A percentile compares a stretch with the other conserved stretches of the same genome.
Conservation (phyloP, 2,888 invertebrate species). For the Synanthedon myopaeformis region DNA sequence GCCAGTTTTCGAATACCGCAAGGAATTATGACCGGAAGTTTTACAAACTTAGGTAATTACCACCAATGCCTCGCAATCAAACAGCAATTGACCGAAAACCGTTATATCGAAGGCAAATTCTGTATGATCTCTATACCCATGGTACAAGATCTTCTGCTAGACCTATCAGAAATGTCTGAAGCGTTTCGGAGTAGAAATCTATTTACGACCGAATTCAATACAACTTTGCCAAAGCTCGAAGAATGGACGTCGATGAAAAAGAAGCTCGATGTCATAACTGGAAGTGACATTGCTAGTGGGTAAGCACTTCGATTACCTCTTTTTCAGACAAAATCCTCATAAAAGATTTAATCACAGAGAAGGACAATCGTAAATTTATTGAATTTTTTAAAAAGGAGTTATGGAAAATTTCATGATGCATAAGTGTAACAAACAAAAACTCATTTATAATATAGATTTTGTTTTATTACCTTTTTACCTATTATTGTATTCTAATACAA, state of each 20-base stretch:
- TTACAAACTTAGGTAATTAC: conserved; percentile 6
- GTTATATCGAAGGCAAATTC: conserved; percentile 6
- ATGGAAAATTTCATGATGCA: no score
- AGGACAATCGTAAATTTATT: no score
- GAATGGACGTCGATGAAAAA: background rate
- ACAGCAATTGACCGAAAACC: conserved; percentile 3
- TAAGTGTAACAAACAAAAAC: no score
- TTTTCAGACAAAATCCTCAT: no score
- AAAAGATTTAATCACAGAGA: no score
- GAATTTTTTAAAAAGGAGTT: no score
- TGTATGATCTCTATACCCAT: conserved; percentile 4
- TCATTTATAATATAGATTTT: no score
- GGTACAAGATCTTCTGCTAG: background rate
- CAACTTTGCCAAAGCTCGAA: background rate
- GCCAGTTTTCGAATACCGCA: conserved; percentile 8
- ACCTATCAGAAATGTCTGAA: background rate
- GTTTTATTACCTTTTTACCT: no score
- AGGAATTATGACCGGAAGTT: conserved; percentile 3
- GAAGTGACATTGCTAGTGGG: background rate
- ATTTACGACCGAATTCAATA: background rate
- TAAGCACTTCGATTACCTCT: background rate
- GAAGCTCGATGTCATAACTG: background rate
- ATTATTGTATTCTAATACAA: no score
- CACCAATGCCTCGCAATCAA: conserved; percentile 7
- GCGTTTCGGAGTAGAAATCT: background rate